A percentile compares a stretch with the other conserved stretches of the same genome.
phyloP scores from a whole-genome alignment of 2,113 vertebrate genomes.

The Tragelaphus buxtoni region DNA sequence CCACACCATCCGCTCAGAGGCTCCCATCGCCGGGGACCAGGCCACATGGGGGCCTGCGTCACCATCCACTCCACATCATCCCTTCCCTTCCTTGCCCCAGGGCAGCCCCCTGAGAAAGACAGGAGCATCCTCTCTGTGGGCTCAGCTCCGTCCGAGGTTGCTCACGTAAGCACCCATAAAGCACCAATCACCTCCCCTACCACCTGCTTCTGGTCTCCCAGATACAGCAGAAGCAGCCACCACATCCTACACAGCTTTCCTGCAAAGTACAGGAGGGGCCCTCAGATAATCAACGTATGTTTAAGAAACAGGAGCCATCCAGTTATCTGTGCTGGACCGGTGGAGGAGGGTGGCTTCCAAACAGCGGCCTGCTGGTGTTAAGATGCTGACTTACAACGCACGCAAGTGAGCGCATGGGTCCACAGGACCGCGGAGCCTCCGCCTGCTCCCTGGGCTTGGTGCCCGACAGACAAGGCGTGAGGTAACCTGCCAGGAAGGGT shows the following conservation, averaged over 20 bases:
- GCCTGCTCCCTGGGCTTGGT: neutral
- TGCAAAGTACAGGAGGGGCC: neutral
- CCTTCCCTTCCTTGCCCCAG: neutral
- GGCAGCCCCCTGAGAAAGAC: fast-evolving
- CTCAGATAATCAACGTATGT: neutral
- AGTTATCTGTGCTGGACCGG: fast-evolving
- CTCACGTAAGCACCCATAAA: neutral
- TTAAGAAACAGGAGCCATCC: neutral
- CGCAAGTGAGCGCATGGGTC: fast-evolving
- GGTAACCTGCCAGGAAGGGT: neutral
- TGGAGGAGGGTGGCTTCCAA: neutral
- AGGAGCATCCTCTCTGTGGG: fast-evolving
- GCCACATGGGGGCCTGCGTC: fast-evolving
- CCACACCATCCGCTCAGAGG: fast-evolving
- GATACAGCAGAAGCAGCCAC: neutral
- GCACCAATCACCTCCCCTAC: fast-evolving
- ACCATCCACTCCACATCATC: fast-evolving
- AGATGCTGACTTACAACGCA: neutral
- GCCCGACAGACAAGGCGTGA: neutral
- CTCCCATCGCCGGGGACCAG: fast-evolving
- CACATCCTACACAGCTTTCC: fast-evolving
- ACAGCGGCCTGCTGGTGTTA: fast-evolving
- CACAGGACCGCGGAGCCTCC: neutral
- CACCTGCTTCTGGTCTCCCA: fast-evolving
- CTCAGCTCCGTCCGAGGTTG: fast-evolving